Percentiles rank a stretch among this genome's conserved stretches.
phyloP scores from a whole-genome alignment of 2,888 invertebrate species.

The Pegoplata infirma region DNA sequence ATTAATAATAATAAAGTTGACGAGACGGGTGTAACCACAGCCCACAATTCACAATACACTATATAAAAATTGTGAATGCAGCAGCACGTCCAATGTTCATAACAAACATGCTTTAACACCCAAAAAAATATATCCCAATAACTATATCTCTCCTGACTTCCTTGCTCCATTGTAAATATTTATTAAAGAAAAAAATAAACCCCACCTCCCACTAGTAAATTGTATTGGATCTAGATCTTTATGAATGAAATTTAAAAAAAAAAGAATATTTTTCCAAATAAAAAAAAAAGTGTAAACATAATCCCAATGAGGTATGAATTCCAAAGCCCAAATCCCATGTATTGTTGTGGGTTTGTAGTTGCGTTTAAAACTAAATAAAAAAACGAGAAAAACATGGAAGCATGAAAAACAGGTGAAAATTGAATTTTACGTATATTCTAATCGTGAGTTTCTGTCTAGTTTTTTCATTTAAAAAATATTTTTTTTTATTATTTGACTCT shows the following conservation, averaged over 20 bases:
- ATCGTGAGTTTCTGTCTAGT: slow-evolving; percentile 32
- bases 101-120: slow-evolving; percentile 20
- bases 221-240: slow-evolving; percentile 53
- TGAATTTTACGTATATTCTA: slow-evolving; percentile 26
- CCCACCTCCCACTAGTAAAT: slow-evolving; percentile 7
- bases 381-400: background rate
- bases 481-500: slow-evolving; percentile 14
- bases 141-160: slow-evolving; percentile 20
- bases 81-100: slow-evolving; percentile 29
- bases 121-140: slow-evolving; percentile 11
- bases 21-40: slow-evolving; percentile 47
- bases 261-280: background rate
- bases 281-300: slow-evolving; percentile 49
- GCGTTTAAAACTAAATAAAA: slow-evolving; percentile 11
- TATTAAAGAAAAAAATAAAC: no score
- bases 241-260: slow-evolving; percentile 51
- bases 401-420: slow-evolving; percentile 23
- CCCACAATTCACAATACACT: slow-evolving; percentile 39
- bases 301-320: slow-evolving; percentile 34
- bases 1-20: slow-evolving; percentile 41
- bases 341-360: slow-evolving; percentile 24
- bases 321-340: slow-evolving; percentile 1
- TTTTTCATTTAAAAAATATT: no score
- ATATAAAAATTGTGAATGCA: slow-evolving; percentile 8
- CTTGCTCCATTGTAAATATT: slow-evolving; percentile 29